Evolutionary conservation across 2,797 vertebrate species (phyloP).

Genomic region (Karalla daura): DNA sequence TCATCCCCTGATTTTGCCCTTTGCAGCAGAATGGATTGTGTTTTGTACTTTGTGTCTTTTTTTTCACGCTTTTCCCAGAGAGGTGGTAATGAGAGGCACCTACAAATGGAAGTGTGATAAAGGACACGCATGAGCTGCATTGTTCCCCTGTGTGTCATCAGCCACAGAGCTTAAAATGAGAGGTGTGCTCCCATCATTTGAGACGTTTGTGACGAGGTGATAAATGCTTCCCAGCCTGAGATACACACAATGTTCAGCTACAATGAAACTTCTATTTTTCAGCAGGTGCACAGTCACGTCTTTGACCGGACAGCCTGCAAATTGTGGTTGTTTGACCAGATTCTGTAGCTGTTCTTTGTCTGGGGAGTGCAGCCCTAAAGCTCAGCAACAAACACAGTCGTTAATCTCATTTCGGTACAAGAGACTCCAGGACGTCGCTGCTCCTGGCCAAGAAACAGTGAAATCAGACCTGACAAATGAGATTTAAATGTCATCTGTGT

Average conservation of each 20-base stretch:
- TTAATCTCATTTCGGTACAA: background rate
- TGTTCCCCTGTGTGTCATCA: background rate
- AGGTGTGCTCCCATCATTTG: background rate
- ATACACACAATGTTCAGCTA: too few relatives aligned
- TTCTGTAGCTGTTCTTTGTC: too few relatives aligned
- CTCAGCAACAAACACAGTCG: background rate
- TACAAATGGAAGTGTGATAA: conserved; percentile 15
- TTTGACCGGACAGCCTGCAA: too few relatives aligned
- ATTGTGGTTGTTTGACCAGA: too few relatives aligned
- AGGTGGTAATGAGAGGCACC: conserved; percentile 16
- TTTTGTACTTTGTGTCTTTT: background rate
- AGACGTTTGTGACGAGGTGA: background rate
- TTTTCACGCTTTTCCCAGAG: background rate
- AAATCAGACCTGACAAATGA: background rate
- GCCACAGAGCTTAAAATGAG: background rate
- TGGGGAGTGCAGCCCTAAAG: background rate
- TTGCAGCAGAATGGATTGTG: background rate
- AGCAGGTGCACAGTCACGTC: too few relatives aligned
- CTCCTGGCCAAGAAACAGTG: background rate
- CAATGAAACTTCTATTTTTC: too few relatives aligned
- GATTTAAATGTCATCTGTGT: background rate
- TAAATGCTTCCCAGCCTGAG: too few relatives aligned
- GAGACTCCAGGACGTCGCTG: background rate
- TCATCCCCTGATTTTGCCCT: background rate
- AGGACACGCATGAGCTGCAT: conserved; percentile 1